phyloP scores from a whole-genome alignment of 2,113 vertebrate species.

The Oreochromis aureus region DNA sequence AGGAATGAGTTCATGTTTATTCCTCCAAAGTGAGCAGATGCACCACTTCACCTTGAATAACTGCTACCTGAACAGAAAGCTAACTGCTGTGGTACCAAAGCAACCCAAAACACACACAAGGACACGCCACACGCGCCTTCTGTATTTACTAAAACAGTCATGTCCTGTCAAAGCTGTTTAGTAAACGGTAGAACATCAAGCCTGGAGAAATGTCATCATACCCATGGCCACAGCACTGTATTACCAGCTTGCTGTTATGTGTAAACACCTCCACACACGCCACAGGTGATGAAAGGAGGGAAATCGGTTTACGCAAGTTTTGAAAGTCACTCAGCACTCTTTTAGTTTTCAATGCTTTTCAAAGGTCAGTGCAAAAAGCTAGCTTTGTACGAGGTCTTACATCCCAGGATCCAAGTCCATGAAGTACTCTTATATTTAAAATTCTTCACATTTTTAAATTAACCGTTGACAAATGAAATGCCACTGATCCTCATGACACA shows the following conservation, averaged over 20 bases:
- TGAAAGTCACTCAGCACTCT: slow-evolving; percentile 30
- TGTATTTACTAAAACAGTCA: slow-evolving; percentile 75
- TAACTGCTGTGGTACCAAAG: slow-evolving; percentile 46
- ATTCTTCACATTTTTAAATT: not conserved
- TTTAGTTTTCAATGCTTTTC: not conserved
- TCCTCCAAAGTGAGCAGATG: not conserved
- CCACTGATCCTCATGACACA: not conserved
- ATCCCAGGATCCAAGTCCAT: not conserved
- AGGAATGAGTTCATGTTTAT: not conserved
- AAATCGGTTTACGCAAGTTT: not conserved
- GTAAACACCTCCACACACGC: slow-evolving; percentile 73
- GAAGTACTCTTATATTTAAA: not conserved
- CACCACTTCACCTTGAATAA: not conserved
- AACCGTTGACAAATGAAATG: not conserved
- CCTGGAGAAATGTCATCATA: slow-evolving; percentile 66
- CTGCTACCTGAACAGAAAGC: slow-evolving; percentile 3
- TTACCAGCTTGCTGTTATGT: slow-evolving; percentile 61
- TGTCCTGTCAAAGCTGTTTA: slow-evolving; percentile 71
- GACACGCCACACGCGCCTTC: slow-evolving; percentile 29
- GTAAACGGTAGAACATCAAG: slow-evolving; percentile 70
- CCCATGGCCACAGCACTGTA: slow-evolving; percentile 33
- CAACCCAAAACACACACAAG: slow-evolving; percentile 61
- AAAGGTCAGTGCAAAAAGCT: slow-evolving; percentile 30
- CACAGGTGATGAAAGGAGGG: slow-evolving; percentile 50
- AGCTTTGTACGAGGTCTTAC: not conserved